Evolutionary conservation across 2,113 vertebrate species (phyloP), one percentile per base, ranked within the genome.

Genomic region (Hiodon alosoides): DNA sequence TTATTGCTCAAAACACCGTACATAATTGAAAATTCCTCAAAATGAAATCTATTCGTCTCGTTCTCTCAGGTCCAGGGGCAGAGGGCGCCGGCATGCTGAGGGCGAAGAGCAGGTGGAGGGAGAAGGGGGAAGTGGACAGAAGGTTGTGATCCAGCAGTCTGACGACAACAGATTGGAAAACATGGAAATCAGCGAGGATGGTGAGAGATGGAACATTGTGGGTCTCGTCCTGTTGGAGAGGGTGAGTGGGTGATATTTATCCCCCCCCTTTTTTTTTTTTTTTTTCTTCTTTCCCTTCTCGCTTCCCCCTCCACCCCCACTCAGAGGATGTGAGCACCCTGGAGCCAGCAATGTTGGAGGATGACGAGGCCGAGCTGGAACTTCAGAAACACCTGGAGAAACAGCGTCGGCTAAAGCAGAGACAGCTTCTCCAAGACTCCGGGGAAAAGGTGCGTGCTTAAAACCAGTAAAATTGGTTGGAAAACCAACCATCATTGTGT

Each of bases 311-410:
- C 13, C 51, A 9, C 17, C 2, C 65, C 17, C 57, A 13, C 54
- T 70, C 70, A 86, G 90, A 92, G 7, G 87, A 87, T 52, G 89
- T 88, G 8, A 17, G 14, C 2, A 51, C 76, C 11, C 78, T 86
- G 0, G 90, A 89, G 50, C 57, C 91, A 0, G 60, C 83, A 54
- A 78, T 64, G 0, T 71, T 95, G 10, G 95, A 97, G 77, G 95
- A 97, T 81, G 95, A 97, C 0, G 94, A 95, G 82, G 91, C 92
- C 0, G 95, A 96, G 81, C 84, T 87, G 76, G 95, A 96, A 75
- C 89, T 97, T 3, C 93, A 97, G 83, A 95, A 95, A 77, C 95
- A 95, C 73, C 89, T 96, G 86, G 93, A 94, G 83, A 96, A 96
- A 72, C 93, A 94, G 72, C 91, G 94, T 55, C 90, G 91, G 62